Evolutionary conservation across 2,797 vertebrate genomes (phyloP).

Genomic region (Delichon dasypus): DNA sequence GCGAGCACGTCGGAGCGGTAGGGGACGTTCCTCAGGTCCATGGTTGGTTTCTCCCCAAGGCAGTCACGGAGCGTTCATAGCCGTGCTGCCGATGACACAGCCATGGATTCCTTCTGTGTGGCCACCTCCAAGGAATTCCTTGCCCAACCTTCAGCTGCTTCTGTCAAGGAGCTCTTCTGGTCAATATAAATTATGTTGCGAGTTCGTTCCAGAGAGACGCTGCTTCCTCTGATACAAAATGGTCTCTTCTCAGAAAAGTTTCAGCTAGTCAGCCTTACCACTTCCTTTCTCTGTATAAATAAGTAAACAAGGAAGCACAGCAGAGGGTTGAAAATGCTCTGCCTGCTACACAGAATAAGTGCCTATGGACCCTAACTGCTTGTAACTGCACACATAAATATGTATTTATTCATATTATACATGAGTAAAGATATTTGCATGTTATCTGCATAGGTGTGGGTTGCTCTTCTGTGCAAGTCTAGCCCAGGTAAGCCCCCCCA

Average conservation of each 20-base stretch:
- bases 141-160: not conserved
- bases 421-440: not conserved
- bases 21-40: slow-evolving; percentile 75
- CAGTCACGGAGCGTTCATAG: not conserved
- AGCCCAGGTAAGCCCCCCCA: not conserved
- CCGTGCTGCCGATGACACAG: not conserved
- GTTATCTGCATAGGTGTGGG: not conserved
- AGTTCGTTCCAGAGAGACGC: slow-evolving; percentile 44
- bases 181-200: not conserved
- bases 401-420: not conserved
- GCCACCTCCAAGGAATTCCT: not conserved
- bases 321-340: not conserved
- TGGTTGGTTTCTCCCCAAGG: not conserved
- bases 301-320: slow-evolving; percentile 78
- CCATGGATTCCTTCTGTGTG: not conserved
- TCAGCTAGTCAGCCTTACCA: slow-evolving; percentile 78
- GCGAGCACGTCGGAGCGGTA: slow-evolving; percentile 74
- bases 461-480: not conserved
- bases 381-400: not conserved
- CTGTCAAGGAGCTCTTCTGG: not conserved
- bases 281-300: slow-evolving; percentile 80
- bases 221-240: slow-evolving; percentile 74
- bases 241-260: slow-evolving; percentile 79
- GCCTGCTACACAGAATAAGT: not conserved
- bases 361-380: not conserved